A percentile compares a stretch with the other conserved stretches of the same genome.
phyloP scores from a whole-genome alignment of 2,888 invertebrate species.

The Hirtodrosophila confusa region DNA sequence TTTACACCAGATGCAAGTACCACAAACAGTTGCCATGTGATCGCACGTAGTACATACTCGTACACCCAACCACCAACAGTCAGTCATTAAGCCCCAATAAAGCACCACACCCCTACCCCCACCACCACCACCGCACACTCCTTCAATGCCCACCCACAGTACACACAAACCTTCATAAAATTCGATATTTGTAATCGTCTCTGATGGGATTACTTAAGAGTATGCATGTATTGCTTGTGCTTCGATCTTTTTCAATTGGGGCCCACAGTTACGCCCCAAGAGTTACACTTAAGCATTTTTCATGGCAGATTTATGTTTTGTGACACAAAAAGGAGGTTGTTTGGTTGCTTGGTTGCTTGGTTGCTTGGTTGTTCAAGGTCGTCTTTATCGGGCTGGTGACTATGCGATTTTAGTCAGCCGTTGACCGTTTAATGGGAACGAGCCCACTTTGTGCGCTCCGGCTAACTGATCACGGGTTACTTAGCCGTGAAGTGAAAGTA shows the following conservation, averaged over 20 bases:
- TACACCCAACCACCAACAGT: background rate
- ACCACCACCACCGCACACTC: conserved; percentile 4
- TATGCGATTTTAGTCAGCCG: conserved; percentile 42
- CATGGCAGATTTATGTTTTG: conserved; percentile 34
- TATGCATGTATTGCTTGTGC: conserved; percentile 16
- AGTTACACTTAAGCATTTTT: conserved; percentile 41
- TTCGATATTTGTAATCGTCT: conserved; percentile 61
- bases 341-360: background rate
- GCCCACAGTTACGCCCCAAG: conserved; percentile 55
- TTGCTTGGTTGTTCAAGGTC: conserved; percentile 48
- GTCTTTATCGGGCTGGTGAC: conserved; percentile 14
- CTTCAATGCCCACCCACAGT: conserved; percentile 14
- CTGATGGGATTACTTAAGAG: conserved; percentile 65
- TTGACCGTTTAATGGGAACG: conserved; percentile 69
- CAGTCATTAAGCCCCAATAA: conserved; percentile 56
- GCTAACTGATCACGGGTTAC: conserved; percentile 51
- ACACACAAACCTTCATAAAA: conserved; percentile 21
- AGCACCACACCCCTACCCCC: conserved; percentile 14
- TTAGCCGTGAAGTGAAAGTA: conserved; percentile 72
- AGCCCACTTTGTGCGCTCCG: conserved; percentile 4
- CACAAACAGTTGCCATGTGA: conserved; percentile 60
- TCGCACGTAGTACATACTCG: conserved; percentile 43
- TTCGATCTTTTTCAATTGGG: conserved; percentile 7
- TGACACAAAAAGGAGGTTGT: conserved; percentile 29
- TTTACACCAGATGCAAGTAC: conserved; percentile 59